Percentiles rank a stretch among this genome's conserved stretches.
Evolutionary conservation across 2,888 invertebrate species (phyloP).

Genomic region (Brenthis ino): DNA sequence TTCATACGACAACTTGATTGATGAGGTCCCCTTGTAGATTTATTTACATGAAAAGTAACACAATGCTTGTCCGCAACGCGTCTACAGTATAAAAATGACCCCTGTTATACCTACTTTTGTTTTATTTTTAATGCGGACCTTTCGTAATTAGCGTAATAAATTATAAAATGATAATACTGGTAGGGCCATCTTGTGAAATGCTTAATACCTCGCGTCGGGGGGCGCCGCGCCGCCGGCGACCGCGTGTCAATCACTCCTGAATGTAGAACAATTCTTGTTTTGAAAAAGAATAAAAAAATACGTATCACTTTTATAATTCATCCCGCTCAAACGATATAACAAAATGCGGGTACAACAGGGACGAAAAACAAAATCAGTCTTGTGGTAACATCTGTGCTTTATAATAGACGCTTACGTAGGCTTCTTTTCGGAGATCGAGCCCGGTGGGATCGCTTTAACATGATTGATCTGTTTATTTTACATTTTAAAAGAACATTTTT

Average conservation of each 20-base stretch:
- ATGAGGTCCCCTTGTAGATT: constrained; percentile 75
- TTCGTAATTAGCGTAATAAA: constrained; percentile 82
- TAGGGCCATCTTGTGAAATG: constrained; percentile 78
- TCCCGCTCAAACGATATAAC: constrained; percentile 55
- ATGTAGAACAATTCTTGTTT: constrained; percentile 82
- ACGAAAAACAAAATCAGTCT: constrained; percentile 67
- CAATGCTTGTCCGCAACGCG: constrained; percentile 73
- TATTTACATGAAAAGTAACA: constrained; percentile 73
- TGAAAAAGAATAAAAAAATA: constrained; percentile 72
- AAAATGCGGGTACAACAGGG: constrained; percentile 54
- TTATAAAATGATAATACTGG: constrained; percentile 81
- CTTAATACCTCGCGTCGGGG: constrained; percentile 72
- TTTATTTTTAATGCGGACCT: constrained; percentile 78
- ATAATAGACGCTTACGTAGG: constrained; percentile 81
- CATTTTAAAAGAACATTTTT: constrained; percentile 82
- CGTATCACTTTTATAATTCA: constrained; percentile 72
- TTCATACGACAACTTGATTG: constrained; percentile 80
- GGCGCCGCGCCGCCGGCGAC: constrained; percentile 71
- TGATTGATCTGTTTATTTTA: constrained; percentile 83
- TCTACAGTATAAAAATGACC: constrained; percentile 69
- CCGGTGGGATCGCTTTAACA: constrained; percentile 81
- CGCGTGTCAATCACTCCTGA: constrained; percentile 79
- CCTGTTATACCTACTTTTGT: constrained; percentile 66
- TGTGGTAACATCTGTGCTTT: constrained; percentile 80
- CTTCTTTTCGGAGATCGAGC: constrained; percentile 81